Evolutionary conservation across 2,113 vertebrate genomes (phyloP), one percentile per base, ranked within the genome.

Genomic region (Hydropotes inermis): DNA sequence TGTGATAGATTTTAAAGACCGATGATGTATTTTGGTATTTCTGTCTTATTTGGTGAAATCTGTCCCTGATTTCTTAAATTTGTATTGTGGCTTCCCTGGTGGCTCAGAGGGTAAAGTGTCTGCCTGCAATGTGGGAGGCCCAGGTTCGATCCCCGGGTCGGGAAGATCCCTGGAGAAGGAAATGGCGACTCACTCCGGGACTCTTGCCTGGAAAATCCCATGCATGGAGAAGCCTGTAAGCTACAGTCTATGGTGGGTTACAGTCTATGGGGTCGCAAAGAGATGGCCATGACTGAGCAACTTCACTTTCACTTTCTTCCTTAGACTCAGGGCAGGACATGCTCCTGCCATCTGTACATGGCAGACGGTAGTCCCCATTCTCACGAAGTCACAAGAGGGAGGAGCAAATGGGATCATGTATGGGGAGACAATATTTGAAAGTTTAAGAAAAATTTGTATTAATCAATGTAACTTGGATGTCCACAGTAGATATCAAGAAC

Each of bases 391-490:
- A n/a, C 1, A 61, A 43, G 7, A 11, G 11, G 47, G 27, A 67
- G 30, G 79, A 81, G 25, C 60, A 90, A 92, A 89, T 84, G 84
- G 81, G 82, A 54, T 74, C 36, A 84, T 19, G 45, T 36, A 74
- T 55, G 55, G 21, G 61, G 95, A 97, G 82, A 97, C 84, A 97
- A 86, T 86, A 78, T 97, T 83, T 89, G 60, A 89, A 90, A 93
- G 86, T 91, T 97, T 92, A 81, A 83, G 88, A 91, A 97, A 97
- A 97, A 50, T 50, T 50, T 14, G 33, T 78, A 60, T 47, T 89
- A 81, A 88, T 64, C 36, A 70, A 6, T 27, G 14, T 91, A 87
- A 60, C 1, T 70, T 78, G 23, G 8, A 85, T 7, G 5, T 36
- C 21, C 39, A 87, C 2, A 74, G 28, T 17, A 90, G 86, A 23